Conservation (phyloP, 2,113 vertebrate genomes). For the Colinus virginianus region DNA sequence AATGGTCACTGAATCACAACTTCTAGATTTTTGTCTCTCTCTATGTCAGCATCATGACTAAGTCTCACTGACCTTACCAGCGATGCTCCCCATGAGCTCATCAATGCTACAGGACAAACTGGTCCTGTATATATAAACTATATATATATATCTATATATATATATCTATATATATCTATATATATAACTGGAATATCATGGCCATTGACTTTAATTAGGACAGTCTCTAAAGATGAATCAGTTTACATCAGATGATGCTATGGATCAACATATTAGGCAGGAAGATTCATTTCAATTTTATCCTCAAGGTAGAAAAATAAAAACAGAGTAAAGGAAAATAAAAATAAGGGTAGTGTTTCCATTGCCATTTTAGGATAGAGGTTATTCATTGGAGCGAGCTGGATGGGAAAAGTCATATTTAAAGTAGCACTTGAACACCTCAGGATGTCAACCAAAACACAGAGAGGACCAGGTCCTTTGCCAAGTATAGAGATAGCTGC, state of each 20-base stretch:
- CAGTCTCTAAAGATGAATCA: not conserved
- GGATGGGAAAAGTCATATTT: not conserved
- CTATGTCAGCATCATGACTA: not conserved
- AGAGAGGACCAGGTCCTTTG: not conserved
- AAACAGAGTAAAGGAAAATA: not conserved
- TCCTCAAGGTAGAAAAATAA: not conserved
- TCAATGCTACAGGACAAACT: not conserved
- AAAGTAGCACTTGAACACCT: rapidly evolving
- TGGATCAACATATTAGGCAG: not conserved
- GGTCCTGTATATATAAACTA: too few species aligned
- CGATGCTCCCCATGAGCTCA: not conserved
- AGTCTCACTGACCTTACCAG: not conserved
- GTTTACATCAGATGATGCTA: not conserved
- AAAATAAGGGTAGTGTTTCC: not conserved
- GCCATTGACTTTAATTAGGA: not conserved
- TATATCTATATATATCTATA: too few species aligned
- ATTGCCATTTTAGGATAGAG: not conserved
- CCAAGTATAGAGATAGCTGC: not conserved
- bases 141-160: too few species aligned
- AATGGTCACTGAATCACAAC: not conserved
- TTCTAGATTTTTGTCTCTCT: not conserved
- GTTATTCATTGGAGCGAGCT: not conserved
- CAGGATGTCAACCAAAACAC: not conserved
- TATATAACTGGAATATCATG: too few species aligned
- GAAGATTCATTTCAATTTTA: not conserved